phyloP scores from a whole-genome alignment of 2,797 vertebrate genomes.

The Pelodytes ibericus region DNA sequence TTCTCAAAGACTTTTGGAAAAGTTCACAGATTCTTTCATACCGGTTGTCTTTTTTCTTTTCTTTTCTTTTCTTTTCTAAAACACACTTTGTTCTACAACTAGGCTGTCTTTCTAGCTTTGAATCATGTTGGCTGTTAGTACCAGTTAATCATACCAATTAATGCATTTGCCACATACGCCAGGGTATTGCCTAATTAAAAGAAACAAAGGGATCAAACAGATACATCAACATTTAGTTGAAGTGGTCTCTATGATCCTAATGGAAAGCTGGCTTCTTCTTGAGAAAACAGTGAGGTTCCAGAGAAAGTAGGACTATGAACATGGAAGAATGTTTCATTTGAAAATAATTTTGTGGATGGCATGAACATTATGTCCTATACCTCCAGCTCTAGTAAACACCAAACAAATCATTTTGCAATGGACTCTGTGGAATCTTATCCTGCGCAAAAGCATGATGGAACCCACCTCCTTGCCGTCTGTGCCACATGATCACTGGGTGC shows the following conservation, averaged over 20 bases:
- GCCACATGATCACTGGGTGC: too few species aligned
- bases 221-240: conserved; percentile 26
- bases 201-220: conserved; percentile 31
- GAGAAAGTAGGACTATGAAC: conserved; percentile 15
- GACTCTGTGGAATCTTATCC: too few species aligned
- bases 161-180: conserved; percentile 11
- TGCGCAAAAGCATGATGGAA: too few species aligned
- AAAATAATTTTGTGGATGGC: too few species aligned
- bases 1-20: conserved; percentile 34
- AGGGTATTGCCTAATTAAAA: conserved; percentile 45
- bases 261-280: conserved; percentile 16
- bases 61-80: conserved; percentile 24
- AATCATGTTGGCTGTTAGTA: conserved; percentile 50
- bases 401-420: too few species aligned
- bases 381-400: too few species aligned
- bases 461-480: too few species aligned
- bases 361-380: too few species aligned
- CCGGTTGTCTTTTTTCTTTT: conserved; percentile 20
- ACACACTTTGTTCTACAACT: conserved; percentile 28
- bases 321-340: background rate
- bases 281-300: conserved; percentile 1
- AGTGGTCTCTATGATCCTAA: conserved; percentile 25
- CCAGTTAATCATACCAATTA: conserved; percentile 50
- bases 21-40: conserved; percentile 38
- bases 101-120: conserved; percentile 46